Evolutionary conservation across 2,113 vertebrate genomes (phyloP), one percentile per base, ranked within the genome.

Genomic region (Columbina picui): DNA sequence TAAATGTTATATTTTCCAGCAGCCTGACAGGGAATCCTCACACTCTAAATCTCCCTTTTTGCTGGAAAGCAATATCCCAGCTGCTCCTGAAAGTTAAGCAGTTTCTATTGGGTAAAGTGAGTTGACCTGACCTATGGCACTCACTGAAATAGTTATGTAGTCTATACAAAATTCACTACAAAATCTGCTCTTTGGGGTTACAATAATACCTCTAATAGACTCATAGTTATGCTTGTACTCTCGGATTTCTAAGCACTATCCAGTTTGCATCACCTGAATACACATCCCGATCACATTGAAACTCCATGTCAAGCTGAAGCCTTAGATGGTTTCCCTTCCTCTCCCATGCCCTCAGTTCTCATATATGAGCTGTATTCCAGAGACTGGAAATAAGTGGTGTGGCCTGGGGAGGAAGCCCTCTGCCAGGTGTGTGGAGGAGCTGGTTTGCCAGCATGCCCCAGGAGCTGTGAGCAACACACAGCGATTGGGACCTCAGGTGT

Each of bases 391-490:
- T 10, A 60, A 41, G 29, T 27, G 12, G 7, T 41, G 12, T 29
- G 21, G 8, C 9, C 7, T 20, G 75, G 52, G 32, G 17, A 43
- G 7, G 14, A 89, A 61, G 9, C 1, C 12, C 6, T 77, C 8
- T 0, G 2, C 23, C 39, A 45, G 10, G 8, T 14, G 10, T 4
- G 5, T 70, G 22, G 9, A 65, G 27, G 36, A 82, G 5, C 3
- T n/a, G 53, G 14, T 12, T 2, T 4, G 22, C 32, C 39, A 77
- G 23, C 11, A 8, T 12, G 9, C 2, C 10, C 6, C 1, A 1
- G 65, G 23, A 12, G 10, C 21, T 26, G 6, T 27, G 19, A 70
- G 18, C 20, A 52, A 6, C 20, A n/a, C 27, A 32, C 6, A 34
- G 12, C 32, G 75, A 5, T 7, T 0, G 1, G 14, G 34, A 26